These are phyloP conservation scores for Listronotus oregonensis DNA, from an alignment of 1,140 invertebrate species.

Conservation along the genomic window DNA sequence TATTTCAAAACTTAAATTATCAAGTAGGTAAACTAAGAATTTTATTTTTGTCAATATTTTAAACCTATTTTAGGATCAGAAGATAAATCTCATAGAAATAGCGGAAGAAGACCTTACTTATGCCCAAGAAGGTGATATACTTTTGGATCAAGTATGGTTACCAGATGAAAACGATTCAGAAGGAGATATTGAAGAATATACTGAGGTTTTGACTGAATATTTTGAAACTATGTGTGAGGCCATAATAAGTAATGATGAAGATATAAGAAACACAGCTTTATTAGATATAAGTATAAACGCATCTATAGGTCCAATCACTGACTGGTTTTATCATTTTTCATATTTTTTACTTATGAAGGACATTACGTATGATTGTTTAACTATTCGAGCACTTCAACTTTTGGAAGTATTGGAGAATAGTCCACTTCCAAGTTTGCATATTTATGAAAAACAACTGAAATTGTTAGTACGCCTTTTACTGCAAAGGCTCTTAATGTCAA, in stretches of 20 bases:
- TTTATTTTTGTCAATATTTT: too few relatives aligned
- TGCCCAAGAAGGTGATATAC: constrained; percentile 42
- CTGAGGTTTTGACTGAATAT: constrained; percentile 41
- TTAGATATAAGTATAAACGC: constrained; percentile 48
- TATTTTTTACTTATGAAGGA: constrained; percentile 51
- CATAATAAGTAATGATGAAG: constrained; percentile 43
- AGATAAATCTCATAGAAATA: constrained; percentile 48
- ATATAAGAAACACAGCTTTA: constrained; percentile 43
- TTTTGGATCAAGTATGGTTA: constrained; percentile 44
- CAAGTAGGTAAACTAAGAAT: too few relatives aligned
- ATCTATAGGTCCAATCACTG: constrained; percentile 48
- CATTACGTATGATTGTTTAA: constrained; percentile 48
- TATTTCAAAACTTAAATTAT: too few relatives aligned
- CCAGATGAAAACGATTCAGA: constrained; percentile 37
- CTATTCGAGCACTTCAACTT: constrained; percentile 45
- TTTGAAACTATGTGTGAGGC: constrained; percentile 48
- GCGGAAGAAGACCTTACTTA: constrained; percentile 43
- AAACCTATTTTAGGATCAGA: constrained; percentile 45
- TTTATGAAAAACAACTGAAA: constrained; percentile 48
- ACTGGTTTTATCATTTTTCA: constrained; percentile 54
- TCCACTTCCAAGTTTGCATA: constrained; percentile 40
- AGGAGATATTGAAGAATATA: constrained; percentile 24
- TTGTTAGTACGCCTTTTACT: constrained; percentile 47
- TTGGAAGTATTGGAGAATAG: constrained; percentile 49
- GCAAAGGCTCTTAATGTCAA: constrained; percentile 44